Evolutionary conservation across 2,888 invertebrate genomes (phyloP).

Genomic region (Eupeodes latifasciatus): DNA sequence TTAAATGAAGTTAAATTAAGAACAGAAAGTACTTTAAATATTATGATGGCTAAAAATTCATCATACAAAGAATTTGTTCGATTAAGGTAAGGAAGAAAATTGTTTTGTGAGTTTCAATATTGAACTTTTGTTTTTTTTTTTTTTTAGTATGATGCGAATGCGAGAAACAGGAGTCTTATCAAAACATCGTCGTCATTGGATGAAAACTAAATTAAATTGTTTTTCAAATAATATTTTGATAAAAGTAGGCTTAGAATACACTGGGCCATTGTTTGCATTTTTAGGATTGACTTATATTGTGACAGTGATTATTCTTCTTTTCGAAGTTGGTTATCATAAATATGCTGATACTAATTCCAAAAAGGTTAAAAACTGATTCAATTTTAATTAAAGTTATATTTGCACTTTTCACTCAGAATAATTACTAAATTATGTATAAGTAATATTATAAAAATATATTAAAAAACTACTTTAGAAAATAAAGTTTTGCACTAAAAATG

Average conservation of each 20-base stretch:
- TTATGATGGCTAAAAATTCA: slow-evolving; percentile 79
- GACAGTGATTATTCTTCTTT: slow-evolving; percentile 78
- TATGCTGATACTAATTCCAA: background rate
- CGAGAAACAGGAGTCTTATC: slow-evolving; percentile 81
- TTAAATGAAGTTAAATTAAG: slow-evolving; percentile 82
- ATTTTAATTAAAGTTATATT: no score
- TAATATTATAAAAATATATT: no score
- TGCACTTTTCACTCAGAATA: no score
- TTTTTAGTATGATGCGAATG: slow-evolving; percentile 77
- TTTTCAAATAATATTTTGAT: slow-evolving; percentile 80
- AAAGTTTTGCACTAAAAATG: no score
- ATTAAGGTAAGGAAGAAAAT: slow-evolving; percentile 75
- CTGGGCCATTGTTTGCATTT: slow-evolving; percentile 81
- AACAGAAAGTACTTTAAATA: slow-evolving; percentile 78
- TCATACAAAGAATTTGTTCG: slow-evolving; percentile 80
- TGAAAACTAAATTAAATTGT: slow-evolving; percentile 79
- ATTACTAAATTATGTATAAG: no score
- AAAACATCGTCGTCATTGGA: slow-evolving; percentile 80
- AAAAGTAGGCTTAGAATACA: slow-evolving; percentile 82
- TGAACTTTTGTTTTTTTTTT: background rate
- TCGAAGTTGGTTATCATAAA: slow-evolving; percentile 78
- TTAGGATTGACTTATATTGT: slow-evolving; percentile 78
- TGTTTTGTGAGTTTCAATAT: background rate
- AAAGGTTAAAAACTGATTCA: background rate
- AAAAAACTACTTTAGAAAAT: no score